Conservation (phyloP, 2,797 vertebrate genomes). For the Schizothorax lantsangensis region DNA sequence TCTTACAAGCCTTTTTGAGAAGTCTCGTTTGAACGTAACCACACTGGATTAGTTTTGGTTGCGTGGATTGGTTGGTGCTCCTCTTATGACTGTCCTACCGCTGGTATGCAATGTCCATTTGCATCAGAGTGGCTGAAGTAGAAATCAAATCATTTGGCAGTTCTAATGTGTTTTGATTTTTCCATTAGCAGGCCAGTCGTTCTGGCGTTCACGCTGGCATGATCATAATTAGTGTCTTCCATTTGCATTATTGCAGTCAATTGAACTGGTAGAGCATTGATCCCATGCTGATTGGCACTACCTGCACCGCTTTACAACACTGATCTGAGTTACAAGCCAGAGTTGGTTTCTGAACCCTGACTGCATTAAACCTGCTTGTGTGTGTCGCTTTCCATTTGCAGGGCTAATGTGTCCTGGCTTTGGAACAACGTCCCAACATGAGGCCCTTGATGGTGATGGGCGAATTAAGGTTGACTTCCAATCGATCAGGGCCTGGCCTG, state of each 20-base stretch:
- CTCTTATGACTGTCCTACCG: not conserved
- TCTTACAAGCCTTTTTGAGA: not conserved
- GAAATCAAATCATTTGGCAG: constrained; percentile 74
- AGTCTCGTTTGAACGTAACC: not conserved
- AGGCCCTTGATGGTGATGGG: constrained; percentile 22
- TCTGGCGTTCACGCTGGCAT: constrained; percentile 66
- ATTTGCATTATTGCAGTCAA: constrained; percentile 75
- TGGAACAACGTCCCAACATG: constrained; percentile 25
- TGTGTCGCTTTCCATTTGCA: constrained; percentile 63
- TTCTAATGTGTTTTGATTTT: constrained; percentile 81
- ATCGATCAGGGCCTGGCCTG: constrained; percentile 50
- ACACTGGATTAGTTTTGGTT: not conserved
- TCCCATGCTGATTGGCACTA: constrained; percentile 57
- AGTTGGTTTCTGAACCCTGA: constrained; percentile 56
- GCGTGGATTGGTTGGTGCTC: not conserved
- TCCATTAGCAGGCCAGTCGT: constrained; percentile 77
- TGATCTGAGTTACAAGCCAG: constrained; percentile 42
- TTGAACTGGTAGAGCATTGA: constrained; percentile 70
- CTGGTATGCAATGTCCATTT: constrained; percentile 62
- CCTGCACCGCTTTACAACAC: constrained; percentile 58
- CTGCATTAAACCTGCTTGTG: constrained; percentile 59
- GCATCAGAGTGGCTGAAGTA: constrained; percentile 65
- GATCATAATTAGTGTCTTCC: constrained; percentile 78
- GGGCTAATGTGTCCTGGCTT: constrained; percentile 40
- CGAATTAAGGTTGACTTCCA: constrained; percentile 56